A percentile compares a stretch with the other conserved stretches of the same genome.
Evolutionary conservation across 2,797 vertebrate species (phyloP).

Genomic region (Enteromius afrohamiltoni): DNA sequence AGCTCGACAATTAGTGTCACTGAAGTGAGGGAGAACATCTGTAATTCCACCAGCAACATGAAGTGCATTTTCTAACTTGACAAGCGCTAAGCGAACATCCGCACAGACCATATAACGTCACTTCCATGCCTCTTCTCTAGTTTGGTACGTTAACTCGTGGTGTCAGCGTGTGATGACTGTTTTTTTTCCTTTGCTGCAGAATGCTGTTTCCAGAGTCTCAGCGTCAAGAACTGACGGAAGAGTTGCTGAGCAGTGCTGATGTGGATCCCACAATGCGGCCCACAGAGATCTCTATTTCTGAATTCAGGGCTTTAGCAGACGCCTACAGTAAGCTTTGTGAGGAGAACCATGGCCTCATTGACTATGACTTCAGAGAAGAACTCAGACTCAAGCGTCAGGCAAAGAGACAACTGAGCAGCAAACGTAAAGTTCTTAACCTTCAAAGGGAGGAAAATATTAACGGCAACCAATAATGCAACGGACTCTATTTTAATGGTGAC

Average conservation of each 20-base stretch:
- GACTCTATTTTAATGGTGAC: constrained; percentile 66
- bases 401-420: background rate
- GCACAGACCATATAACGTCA: constrained; percentile 32
- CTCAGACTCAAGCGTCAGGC: constrained; percentile 71
- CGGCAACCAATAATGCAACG: constrained; percentile 54
- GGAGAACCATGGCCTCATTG: constrained; percentile 75
- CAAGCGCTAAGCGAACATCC: constrained; percentile 64
- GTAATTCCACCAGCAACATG: constrained; percentile 66
- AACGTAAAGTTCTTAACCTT: background rate
- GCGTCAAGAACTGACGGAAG: constrained; percentile 80
- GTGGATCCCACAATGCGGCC: constrained; percentile 89
- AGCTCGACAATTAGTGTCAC: constrained; percentile 78
- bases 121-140: constrained; percentile 13
- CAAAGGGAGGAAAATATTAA: constrained; percentile 57
- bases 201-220: constrained; percentile 87
- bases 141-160: constrained; percentile 61
- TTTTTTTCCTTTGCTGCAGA: constrained; percentile 67
- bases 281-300: constrained; percentile 82
- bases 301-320: constrained; percentile 84
- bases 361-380: constrained; percentile 89
- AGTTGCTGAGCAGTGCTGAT: constrained; percentile 82
- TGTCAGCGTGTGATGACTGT: constrained; percentile 61
- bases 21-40: constrained; percentile 72
- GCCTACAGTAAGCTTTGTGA: constrained; percentile 85
- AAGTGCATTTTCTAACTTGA: constrained; percentile 58